Conservation (phyloP, 2,113 vertebrate species). For the Atrichornis clamosus region DNA sequence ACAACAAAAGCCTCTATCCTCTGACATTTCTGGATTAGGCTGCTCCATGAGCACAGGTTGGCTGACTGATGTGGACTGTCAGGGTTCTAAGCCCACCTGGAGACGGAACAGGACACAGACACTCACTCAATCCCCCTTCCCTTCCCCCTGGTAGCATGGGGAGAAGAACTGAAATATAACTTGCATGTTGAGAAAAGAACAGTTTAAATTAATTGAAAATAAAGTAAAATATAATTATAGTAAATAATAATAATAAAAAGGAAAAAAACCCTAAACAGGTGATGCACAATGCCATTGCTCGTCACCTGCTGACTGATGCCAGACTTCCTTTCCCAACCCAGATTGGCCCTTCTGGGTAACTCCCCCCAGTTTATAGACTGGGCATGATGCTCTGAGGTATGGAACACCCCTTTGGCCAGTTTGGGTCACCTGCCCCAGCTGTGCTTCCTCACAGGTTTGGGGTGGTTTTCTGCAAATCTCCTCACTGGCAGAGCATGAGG, state of each 20-base stretch:
- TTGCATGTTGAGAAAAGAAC: not conserved
- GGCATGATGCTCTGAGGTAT: not conserved
- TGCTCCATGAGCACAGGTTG: not conserved
- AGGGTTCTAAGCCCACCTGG: not conserved
- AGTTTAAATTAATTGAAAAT: not conserved
- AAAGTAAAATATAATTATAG: not conserved
- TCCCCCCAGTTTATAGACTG: not conserved
- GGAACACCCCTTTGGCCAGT: not conserved
- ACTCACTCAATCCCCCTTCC: not conserved
- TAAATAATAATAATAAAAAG: not conserved
- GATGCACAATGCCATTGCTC: not conserved
- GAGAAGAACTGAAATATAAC: rapidly evolving
- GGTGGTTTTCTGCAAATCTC: not conserved
- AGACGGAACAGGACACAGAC: not conserved
- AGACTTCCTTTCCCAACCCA: not conserved
- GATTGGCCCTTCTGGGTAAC: not conserved
- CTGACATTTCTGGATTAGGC: not conserved
- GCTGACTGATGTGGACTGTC: not conserved
- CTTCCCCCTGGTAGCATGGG: rapidly evolving
- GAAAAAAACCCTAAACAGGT: not conserved
- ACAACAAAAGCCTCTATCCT: not conserved
- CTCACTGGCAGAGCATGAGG: not conserved
- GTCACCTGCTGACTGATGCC: not conserved
- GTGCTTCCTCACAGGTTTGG: not conserved
- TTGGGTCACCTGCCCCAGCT: not conserved